Evolutionary conservation across 2,797 vertebrate genomes (phyloP).

Genomic region (Sebastes trivittatus): DNA sequence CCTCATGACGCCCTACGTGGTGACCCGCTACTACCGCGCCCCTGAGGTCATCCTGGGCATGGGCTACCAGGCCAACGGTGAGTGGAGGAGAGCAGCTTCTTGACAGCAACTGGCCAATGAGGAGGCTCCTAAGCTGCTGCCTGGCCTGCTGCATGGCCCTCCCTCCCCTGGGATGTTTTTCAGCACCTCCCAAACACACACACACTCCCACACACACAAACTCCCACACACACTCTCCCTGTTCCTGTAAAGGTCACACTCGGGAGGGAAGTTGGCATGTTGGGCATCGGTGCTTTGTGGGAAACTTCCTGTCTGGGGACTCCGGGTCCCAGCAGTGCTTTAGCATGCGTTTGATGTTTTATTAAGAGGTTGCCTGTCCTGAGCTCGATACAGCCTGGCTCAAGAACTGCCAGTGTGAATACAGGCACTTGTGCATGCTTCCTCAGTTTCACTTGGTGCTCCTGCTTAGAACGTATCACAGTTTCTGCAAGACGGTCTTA

Average conservation of each 20-base stretch:
- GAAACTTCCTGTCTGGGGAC: slow-evolving; percentile 54
- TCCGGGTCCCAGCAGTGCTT: slow-evolving; percentile 55
- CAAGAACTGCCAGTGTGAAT: slow-evolving; percentile 7
- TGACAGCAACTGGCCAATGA: slow-evolving; percentile 20
- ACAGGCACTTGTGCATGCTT: slow-evolving; percentile 47
- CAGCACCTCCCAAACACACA: slow-evolving; percentile 30
- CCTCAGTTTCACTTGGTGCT: slow-evolving; percentile 13
- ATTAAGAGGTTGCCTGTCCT: slow-evolving; percentile 50
- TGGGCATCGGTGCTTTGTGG: slow-evolving; percentile 56
- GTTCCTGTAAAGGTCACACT: slow-evolving; percentile 50
- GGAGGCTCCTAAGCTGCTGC: slow-evolving; percentile 41
- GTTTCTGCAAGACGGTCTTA: background rate
- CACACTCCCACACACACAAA: background rate
- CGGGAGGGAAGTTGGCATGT: slow-evolving; percentile 51
- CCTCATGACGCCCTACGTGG: slow-evolving; percentile 98
- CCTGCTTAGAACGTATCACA: background rate
- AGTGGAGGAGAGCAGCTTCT: slow-evolving; percentile 66
- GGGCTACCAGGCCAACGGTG: slow-evolving; percentile 99
- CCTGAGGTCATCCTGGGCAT: slow-evolving; percentile 98
- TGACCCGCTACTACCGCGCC: slow-evolving; percentile 97
- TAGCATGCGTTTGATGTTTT: slow-evolving; percentile 71
- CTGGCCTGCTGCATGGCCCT: slow-evolving; percentile 67
- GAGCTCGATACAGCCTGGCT: slow-evolving; percentile 25
- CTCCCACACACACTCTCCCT: background rate
- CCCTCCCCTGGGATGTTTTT: slow-evolving; percentile 20